These are phyloP conservation scores for Pterophyllum scalare DNA, from an alignment of 2,113 vertebrate species.

Conservation along the genomic window DNA sequence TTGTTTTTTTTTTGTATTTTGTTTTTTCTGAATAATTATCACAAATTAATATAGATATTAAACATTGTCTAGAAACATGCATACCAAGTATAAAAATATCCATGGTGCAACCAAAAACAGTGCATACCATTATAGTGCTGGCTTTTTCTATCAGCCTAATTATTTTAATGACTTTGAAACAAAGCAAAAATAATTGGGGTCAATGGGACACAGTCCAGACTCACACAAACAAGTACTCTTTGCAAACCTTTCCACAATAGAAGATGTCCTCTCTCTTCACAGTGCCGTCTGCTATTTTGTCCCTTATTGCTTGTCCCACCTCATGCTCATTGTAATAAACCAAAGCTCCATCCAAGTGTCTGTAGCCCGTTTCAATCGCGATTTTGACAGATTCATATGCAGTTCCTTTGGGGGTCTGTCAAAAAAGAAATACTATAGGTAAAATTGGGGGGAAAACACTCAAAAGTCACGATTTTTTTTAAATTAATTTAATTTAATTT, in stretches of 20 bases:
- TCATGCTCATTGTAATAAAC: conserved; percentile 90
- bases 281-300: conserved; percentile 89
- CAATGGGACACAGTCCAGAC: background rate
- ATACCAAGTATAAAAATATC: too few species aligned
- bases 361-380: conserved; percentile 90
- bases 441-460: background rate
- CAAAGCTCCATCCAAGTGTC: conserved; percentile 90
- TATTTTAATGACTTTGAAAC: background rate
- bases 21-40: background rate
- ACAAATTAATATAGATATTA: background rate
- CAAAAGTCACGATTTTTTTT: too few species aligned
- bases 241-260: conserved; percentile 92
- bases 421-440: background rate
- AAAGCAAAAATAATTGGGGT: background rate
- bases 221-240: background rate
- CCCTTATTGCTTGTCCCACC: conserved; percentile 89
- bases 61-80: background rate
- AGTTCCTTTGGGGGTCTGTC: conserved; percentile 82
- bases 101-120: background rate
- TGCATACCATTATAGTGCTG: background rate
- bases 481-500: too few species aligned
- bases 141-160: background rate
- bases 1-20: too few species aligned
- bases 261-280: conserved; percentile 90
- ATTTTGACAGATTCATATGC: conserved; percentile 82